Conservation (phyloP, 2,888 invertebrate genomes). For the Napeogenes inachia region DNA sequence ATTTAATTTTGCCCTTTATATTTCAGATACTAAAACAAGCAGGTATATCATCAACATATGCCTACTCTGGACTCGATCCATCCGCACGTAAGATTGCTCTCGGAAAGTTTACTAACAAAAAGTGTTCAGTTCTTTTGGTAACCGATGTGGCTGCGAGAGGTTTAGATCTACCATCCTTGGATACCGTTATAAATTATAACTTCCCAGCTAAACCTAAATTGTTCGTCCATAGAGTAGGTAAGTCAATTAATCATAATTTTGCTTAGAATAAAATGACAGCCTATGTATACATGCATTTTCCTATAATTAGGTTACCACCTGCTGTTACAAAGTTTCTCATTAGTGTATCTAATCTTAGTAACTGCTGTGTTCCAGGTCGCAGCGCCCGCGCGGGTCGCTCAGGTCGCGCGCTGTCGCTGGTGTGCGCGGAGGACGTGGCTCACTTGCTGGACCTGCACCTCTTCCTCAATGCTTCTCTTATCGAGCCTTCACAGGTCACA, state of each 20-base stretch:
- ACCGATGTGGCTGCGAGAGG: slow-evolving; percentile 99
- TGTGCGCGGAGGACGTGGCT: slow-evolving; percentile 93
- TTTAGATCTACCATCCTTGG: slow-evolving; percentile 96
- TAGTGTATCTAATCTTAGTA: no score
- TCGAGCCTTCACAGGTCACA: slow-evolving; percentile 44
- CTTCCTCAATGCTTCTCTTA: slow-evolving; percentile 88
- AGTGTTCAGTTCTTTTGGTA: slow-evolving; percentile 91
- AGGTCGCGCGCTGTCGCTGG: slow-evolving; percentile 94
- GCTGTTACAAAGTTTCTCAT: no score
- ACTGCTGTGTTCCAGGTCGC: slow-evolving; percentile 76
- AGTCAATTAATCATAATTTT: slow-evolving; percentile 44
- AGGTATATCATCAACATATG: slow-evolving; percentile 90
- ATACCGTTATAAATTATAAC: slow-evolving; percentile 97
- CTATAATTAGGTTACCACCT: no score
- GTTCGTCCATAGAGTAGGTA: slow-evolving; percentile 98
- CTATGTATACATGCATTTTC: no score
- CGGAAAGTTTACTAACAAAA: slow-evolving; percentile 89
- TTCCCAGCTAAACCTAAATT: slow-evolving; percentile 98
- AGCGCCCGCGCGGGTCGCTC: slow-evolving; percentile 96
- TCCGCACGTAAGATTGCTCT: slow-evolving; percentile 96
- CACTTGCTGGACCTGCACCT: slow-evolving; percentile 96
- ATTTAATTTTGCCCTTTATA: neutral
- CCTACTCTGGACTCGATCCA: slow-evolving; percentile 96
- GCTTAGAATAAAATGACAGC: no score
- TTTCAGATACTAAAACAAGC: slow-evolving; percentile 83